Evolutionary conservation across 2,797 vertebrate genomes (phyloP).

Genomic region (Passerculus sandwichensis): DNA sequence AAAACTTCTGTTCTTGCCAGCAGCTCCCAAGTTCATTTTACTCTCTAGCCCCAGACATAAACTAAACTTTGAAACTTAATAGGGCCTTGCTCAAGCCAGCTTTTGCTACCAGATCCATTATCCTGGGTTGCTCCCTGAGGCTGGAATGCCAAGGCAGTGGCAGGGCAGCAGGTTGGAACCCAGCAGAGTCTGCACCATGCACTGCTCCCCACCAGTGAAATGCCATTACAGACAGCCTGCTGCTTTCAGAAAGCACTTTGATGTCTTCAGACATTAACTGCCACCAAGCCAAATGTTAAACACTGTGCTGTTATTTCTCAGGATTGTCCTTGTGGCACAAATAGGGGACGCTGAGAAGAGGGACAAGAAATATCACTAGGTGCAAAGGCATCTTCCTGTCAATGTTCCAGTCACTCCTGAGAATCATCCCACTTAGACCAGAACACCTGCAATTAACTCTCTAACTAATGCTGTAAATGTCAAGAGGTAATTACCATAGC

Average conservation of each 20-base stretch:
- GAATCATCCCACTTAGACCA: not conserved
- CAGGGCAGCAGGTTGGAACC: not conserved
- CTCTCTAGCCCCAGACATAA: not conserved
- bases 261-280: conserved; percentile 14
- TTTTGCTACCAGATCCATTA: not conserved
- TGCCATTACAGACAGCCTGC: not conserved
- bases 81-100: not conserved
- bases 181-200: not conserved
- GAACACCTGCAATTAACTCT: conserved; percentile 26
- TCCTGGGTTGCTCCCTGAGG: not conserved
- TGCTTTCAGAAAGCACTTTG: not conserved
- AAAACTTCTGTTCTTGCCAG: not conserved
- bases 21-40: not conserved
- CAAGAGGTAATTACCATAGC: conserved; percentile 28
- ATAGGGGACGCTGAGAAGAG: not conserved
- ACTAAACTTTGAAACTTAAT: not conserved
- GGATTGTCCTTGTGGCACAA: not conserved
- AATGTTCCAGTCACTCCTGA: not conserved
- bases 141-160: not conserved
- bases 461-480: conserved; percentile 19
- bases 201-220: not conserved
- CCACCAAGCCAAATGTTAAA: conserved; percentile 34
- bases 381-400: not conserved
- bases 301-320: not conserved
- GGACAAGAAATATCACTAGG: not conserved